Evolutionary conservation across 2,113 vertebrate genomes (phyloP).

Genomic region (Siniperca knerii): DNA sequence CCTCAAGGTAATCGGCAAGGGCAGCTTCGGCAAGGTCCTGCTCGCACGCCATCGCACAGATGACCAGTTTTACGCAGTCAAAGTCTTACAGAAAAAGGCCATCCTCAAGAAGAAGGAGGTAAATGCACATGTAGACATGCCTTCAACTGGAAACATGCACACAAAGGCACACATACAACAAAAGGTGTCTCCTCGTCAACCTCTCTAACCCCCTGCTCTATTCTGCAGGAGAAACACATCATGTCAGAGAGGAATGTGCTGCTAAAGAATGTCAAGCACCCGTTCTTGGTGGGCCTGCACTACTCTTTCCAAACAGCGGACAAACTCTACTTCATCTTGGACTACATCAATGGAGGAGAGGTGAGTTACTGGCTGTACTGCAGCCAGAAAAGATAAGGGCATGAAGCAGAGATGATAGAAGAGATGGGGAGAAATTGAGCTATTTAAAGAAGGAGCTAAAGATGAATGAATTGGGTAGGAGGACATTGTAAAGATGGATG

Average conservation of each 20-base stretch:
- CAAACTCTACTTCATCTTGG: constrained; percentile 96
- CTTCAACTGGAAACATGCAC: too few species aligned
- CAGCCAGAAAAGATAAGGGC: background rate
- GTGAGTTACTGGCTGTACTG: constrained; percentile 80
- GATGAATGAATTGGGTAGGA: background rate
- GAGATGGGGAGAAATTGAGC: constrained; percentile 3
- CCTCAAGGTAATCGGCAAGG: constrained; percentile 98
- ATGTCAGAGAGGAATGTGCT: constrained; percentile 98
- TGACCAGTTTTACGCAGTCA: constrained; percentile 97
- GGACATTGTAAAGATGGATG: constrained; percentile 1
- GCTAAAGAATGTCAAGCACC: constrained; percentile 98
- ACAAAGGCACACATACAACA: background rate
- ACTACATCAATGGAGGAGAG: constrained; percentile 99
- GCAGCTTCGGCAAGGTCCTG: constrained; percentile 98
- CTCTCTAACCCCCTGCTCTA: constrained; percentile 19
- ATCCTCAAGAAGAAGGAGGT: constrained; percentile 99
- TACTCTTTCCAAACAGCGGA: constrained; percentile 98
- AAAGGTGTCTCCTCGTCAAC: background rate
- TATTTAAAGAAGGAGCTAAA: constrained; percentile 36
- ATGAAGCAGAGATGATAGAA: background rate
- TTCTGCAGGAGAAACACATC: constrained; percentile 95
- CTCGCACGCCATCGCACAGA: constrained; percentile 95
- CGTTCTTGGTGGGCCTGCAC: constrained; percentile 97
- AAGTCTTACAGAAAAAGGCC: constrained; percentile 98
- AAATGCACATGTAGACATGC: constrained; percentile 3